A percentile compares a stretch with the other conserved stretches of the same genome.
Conservation (phyloP, 2,113 vertebrate species). For the Apodemus speciosus region DNA sequence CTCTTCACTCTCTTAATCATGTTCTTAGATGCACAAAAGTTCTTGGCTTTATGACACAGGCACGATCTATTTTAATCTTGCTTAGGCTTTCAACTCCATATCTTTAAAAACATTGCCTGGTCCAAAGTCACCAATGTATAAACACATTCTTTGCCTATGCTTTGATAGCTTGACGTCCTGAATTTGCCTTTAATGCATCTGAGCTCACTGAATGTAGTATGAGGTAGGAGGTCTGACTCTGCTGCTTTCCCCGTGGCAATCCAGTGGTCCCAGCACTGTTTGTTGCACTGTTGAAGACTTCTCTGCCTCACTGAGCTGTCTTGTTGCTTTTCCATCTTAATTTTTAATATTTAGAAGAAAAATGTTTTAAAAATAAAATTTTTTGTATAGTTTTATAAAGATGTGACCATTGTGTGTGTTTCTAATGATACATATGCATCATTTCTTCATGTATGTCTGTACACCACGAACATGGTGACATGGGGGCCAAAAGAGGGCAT, state of each 20-base stretch:
- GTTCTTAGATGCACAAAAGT: neutral
- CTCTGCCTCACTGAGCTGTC: neutral
- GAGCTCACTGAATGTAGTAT: neutral
- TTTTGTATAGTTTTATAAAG: neutral
- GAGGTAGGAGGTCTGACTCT: neutral
- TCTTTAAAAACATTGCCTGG: neutral
- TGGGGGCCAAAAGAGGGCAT: neutral
- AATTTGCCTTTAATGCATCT: neutral
- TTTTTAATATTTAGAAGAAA: conserved; percentile 37
- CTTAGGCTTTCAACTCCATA: neutral
- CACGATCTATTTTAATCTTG: neutral
- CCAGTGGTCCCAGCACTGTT: neutral
- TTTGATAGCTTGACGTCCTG: neutral
- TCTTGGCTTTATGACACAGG: neutral
- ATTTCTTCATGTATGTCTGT: neutral
- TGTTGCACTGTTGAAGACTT: conserved; percentile 8
- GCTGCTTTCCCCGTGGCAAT: neutral
- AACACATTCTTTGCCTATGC: neutral
- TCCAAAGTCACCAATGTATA: neutral
- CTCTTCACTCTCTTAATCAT: neutral
- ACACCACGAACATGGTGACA: neutral
- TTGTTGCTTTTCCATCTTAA: neutral
- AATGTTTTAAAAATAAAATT: neutral
- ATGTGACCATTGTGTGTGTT: no score
- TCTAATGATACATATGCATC: no score